Evolutionary conservation across 2,888 invertebrate genomes (phyloP), one percentile per base, ranked within the genome.

Genomic region (Drosophila atripex): DNA sequence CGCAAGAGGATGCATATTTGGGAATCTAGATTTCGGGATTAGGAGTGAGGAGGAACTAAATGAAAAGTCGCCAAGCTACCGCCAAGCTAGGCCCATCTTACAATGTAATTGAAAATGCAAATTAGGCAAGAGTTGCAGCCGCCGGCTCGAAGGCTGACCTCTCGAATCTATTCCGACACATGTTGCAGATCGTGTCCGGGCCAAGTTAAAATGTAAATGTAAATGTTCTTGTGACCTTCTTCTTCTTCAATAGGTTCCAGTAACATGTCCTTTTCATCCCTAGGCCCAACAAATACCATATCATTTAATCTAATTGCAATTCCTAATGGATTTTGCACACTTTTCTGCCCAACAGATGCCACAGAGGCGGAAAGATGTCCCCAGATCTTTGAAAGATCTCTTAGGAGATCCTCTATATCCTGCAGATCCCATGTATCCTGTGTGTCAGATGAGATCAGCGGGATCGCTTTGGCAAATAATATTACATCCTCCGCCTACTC

Each of bases 311-410:
- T 78, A 59, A 83, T 86, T 76, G 70, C 16, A 65, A 59, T 38
- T 71, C 80, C 82, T 78, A 83, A 83, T 83, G 86, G 83, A 83
- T 83, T 83, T 83, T 52, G 82, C 82, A 86, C 82, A 83, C 86
- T 83, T 83, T 55, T 52, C 55, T 28, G 28, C 64, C 58, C 69
- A 76, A 52, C 73, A 71, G 75, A 78, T 74, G 65, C 53, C 30
- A n/a, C n/a, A 23, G 25, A 18, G 9, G 18, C 39, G 39, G 25
- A 14, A 66, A 70, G 60, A 70, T 69, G 69, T 69, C 60, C 53
- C 53, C 60, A 53, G 56, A 56, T 53, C n/a, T n/a, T 35, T 32
- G 21, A n/a, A 11, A 41, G 39, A 41, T 53, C 4, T 30, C 28
- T 2, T 8, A 45, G 8, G 1, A 41, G 49, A 68, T 84, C 70